These are phyloP conservation scores for Pseudococcus longispinus DNA, from an alignment of 2,888 invertebrate genomes.

Conservation along the genomic window DNA sequence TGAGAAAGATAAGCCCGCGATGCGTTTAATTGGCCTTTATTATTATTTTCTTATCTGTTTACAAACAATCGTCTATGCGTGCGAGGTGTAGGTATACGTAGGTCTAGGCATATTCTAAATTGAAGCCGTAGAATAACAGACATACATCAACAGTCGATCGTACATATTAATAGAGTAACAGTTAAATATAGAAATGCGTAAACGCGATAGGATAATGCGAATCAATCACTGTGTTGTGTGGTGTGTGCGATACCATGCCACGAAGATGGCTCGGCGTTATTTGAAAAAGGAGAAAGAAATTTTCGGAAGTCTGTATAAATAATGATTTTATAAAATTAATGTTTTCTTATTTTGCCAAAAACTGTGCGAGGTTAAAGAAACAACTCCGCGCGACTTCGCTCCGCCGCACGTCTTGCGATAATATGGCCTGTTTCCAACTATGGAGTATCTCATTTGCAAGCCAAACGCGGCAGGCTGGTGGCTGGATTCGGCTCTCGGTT, in stretches of 20 bases:
- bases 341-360: constrained; percentile 24
- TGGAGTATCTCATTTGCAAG: constrained; percentile 30
- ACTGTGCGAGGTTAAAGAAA: constrained; percentile 24
- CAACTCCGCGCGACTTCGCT: constrained; percentile 16
- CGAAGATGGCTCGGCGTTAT: neutral
- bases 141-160: neutral
- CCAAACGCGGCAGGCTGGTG: constrained; percentile 1
- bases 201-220: neutral
- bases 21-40: constrained; percentile 15
- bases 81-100: neutral
- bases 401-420: neutral
- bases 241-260: neutral
- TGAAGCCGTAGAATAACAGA: neutral
- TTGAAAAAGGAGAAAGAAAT: neutral
- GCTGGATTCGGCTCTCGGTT: neutral
- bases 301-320: neutral
- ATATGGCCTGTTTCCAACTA: constrained; percentile 34
- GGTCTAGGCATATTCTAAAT: neutral
- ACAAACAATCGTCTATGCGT: neutral
- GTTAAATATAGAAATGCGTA: neutral
- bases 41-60: constrained; percentile 1
- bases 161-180: neutral
- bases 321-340: constrained; percentile 11
- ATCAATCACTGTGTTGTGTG: neutral
- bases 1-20: neutral